These are phyloP conservation scores for Pardosa pseudoannulata DNA, from an alignment of 2,888 invertebrate genomes.

Conservation along the genomic window DNA sequence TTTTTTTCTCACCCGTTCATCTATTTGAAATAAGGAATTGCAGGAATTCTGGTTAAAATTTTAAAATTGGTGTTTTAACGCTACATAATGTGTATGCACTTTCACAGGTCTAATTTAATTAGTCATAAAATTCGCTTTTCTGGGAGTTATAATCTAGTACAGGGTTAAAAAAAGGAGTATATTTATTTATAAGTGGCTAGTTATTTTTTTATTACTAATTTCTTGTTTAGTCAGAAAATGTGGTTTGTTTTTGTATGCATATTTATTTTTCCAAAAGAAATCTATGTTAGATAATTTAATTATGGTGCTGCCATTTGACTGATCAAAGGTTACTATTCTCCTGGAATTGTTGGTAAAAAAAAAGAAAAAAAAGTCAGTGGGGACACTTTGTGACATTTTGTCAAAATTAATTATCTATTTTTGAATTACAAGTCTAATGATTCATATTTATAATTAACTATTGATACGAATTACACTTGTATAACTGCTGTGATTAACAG, in stretches of 20 bases:
- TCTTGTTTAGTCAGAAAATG: neutral
- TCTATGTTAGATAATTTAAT: neutral
- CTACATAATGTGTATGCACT: neutral
- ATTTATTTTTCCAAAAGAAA: too few species aligned
- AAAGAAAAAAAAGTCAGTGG: neutral
- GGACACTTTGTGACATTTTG: conserved; percentile 3
- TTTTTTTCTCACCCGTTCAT: too few species aligned
- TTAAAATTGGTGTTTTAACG: too few species aligned
- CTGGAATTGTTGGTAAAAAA: neutral
- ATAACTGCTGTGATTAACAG: conserved; percentile 68
- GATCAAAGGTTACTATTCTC: conserved; percentile 13
- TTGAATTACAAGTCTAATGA: conserved; percentile 25
- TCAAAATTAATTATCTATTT: conserved; percentile 29
- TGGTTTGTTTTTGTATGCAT: too few species aligned
- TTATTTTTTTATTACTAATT: neutral
- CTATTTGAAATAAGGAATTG: too few species aligned
- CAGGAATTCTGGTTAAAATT: too few species aligned
- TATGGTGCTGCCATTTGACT: conserved; percentile 12
- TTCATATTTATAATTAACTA: conserved; percentile 21
- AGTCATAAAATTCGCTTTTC: too few species aligned
- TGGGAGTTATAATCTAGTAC: too few species aligned
- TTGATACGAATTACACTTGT: conserved; percentile 65
- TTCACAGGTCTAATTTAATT: neutral
- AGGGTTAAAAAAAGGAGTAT: neutral
- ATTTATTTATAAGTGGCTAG: neutral